These are phyloP conservation scores for Scatophagus argus DNA, from an alignment of 2,113 vertebrate genomes.

Conservation along the genomic window DNA sequence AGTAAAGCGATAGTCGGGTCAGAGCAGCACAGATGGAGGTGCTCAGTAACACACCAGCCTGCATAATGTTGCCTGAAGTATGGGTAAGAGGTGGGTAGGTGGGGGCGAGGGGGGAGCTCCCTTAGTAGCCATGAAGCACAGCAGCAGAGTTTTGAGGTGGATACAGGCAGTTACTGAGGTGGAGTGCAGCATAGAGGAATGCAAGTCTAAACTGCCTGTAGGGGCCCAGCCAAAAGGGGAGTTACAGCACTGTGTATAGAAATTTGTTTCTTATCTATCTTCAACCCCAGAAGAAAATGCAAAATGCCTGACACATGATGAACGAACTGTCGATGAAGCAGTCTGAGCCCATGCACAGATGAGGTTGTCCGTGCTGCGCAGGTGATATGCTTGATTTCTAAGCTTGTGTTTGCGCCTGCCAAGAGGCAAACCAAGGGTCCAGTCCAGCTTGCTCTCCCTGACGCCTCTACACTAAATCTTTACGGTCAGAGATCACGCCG, in stretches of 20 bases:
- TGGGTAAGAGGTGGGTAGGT: conserved; percentile 55
- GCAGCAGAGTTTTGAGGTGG: conserved; percentile 75
- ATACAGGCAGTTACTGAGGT: conserved; percentile 72
- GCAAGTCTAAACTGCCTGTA: conserved; percentile 56
- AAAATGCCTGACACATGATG: conserved; percentile 10
- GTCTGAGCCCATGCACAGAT: conserved; percentile 33
- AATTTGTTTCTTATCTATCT: conserved; percentile 52
- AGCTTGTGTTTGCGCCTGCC: neutral
- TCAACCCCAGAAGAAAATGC: conserved; percentile 12
- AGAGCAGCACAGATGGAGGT: conserved; percentile 57
- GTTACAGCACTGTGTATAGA: conserved; percentile 10
- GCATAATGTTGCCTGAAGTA: conserved; percentile 53
- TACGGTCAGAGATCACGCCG: conserved; percentile 47
- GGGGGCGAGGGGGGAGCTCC: conserved; percentile 40
- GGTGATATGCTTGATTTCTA: conserved; percentile 7
- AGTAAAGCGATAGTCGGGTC: conserved; percentile 59
- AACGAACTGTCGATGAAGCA: conserved; percentile 32
- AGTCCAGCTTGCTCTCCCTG: neutral
- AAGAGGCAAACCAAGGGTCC: conserved; percentile 14
- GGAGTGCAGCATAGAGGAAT: conserved; percentile 65
- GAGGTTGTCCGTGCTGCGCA: conserved; percentile 5
- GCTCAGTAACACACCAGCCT: conserved; percentile 49
- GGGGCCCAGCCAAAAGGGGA: conserved; percentile 60
- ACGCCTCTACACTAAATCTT: conserved; percentile 46
- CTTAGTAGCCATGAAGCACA: conserved; percentile 72